Evolutionary conservation across 2,113 vertebrate genomes (phyloP).

Genomic region (Varanus komodoensis): DNA sequence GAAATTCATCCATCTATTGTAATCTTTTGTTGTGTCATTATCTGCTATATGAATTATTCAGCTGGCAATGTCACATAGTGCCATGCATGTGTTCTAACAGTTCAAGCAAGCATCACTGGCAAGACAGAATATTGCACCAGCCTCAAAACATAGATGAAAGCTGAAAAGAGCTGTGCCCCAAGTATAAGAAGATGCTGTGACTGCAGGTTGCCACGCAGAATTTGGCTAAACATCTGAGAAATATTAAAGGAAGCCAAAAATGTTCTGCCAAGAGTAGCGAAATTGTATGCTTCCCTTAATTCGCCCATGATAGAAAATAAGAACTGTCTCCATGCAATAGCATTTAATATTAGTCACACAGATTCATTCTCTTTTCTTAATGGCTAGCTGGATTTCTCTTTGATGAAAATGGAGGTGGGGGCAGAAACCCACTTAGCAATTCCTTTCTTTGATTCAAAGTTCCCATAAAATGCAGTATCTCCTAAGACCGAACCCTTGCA

Average conservation of each 20-base stretch:
- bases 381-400: background rate
- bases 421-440: background rate
- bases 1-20: slow-evolving; percentile 69
- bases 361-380: background rate
- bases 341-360: background rate
- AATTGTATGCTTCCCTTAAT: background rate
- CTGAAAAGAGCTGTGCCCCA: background rate
- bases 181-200: background rate
- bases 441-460: too few relatives aligned
- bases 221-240: background rate
- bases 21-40: slow-evolving; percentile 66
- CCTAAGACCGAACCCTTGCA: background rate
- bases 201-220: background rate
- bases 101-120: background rate
- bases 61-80: slow-evolving; percentile 52
- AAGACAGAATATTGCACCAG: background rate
- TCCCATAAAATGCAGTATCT: background rate
- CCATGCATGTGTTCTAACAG: background rate
- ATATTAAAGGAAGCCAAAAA: background rate
- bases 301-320: background rate
- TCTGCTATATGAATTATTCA: slow-evolving; percentile 74
- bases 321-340: background rate
- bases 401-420: background rate
- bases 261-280: background rate
- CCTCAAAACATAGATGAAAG: background rate